These are phyloP conservation scores for Coccyzus lansbergi DNA, from an alignment of 2,797 vertebrate species.

Conservation along the genomic window DNA sequence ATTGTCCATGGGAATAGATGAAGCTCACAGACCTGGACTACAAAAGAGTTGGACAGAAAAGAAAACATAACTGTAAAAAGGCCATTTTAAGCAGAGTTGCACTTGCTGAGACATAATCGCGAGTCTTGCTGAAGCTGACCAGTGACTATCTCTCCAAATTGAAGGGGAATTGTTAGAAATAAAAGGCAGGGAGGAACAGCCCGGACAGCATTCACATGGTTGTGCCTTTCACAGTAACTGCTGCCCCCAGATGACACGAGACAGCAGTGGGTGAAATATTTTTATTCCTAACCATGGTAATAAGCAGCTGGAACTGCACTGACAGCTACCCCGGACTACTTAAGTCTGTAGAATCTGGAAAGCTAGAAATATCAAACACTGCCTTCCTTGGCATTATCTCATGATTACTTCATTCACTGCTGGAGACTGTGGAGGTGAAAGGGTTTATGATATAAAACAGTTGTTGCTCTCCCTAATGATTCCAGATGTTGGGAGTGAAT, in stretches of 20 bases:
- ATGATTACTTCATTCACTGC: conserved; percentile 8
- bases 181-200: not conserved
- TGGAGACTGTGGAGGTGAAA: conserved; percentile 22
- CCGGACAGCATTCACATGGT: not conserved
- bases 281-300: not conserved
- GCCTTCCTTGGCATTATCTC: conserved; percentile 21
- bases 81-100: not conserved
- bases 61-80: not conserved
- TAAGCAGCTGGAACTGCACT: conserved; percentile 9
- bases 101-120: not conserved
- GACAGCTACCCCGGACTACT: conserved; percentile 19
- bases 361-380: conserved; percentile 3
- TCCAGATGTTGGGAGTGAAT: not conserved
- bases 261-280: not conserved
- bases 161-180: not conserved
- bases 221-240: not conserved
- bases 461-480: not conserved
- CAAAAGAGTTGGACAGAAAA: not conserved
- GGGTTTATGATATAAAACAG: conserved; percentile 1
- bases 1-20: not conserved
- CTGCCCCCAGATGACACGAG: not conserved
- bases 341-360: not conserved
- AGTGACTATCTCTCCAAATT: not conserved
- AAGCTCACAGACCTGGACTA: not conserved
- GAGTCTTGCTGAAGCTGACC: fast-evolving